Evolutionary conservation across 2,888 invertebrate species (phyloP), one percentile per base, ranked within the genome.

Genomic region (Pogonocherus hispidulus): DNA sequence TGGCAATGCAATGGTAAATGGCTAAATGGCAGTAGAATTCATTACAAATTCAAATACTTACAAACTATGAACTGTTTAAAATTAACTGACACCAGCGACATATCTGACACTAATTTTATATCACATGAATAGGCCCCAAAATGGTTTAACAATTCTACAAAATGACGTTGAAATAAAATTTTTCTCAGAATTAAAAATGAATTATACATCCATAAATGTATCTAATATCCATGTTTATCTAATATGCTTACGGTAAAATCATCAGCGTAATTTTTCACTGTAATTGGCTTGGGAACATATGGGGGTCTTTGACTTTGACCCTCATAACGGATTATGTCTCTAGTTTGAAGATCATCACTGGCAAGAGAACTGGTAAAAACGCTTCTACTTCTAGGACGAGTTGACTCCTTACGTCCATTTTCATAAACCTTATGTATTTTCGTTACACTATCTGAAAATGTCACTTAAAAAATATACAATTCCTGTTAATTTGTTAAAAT

Each of bases 341-440:
- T 84, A 70, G 88, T 87, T 19, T 77, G 78, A 32, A 78, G 67
- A 79, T 88, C 89, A 80, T 90, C 90, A 81, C 88, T 89, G 85
- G 88, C 87, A 82, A 90, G 91, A 52, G 91, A 91, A 82, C 90
- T 91, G 64, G 91, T 89, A 52, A 91, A 92, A 63, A 92, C 89
- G 73, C 84, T 84, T 63, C 84, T 78, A 84, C 91, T 92, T 76
- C 92, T 87, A 8, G 91, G 91, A 72, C 91, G 88, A 49, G 90
- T 88, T 35, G 89, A 75, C 63, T 82, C 83, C 75, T 84, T 83
- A 78, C 69, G 83, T 76, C 78, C 78, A 55, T 71, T 75, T 70
- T 79, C 78, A 62, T 74, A 71, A 69, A 76, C 77, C 76, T 80
- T 84, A 66, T 81, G 80, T 70, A 85, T 79, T 75, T 82, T 84